phyloP scores from a whole-genome alignment of 2,113 vertebrate species.

The Cavia porcellus region DNA sequence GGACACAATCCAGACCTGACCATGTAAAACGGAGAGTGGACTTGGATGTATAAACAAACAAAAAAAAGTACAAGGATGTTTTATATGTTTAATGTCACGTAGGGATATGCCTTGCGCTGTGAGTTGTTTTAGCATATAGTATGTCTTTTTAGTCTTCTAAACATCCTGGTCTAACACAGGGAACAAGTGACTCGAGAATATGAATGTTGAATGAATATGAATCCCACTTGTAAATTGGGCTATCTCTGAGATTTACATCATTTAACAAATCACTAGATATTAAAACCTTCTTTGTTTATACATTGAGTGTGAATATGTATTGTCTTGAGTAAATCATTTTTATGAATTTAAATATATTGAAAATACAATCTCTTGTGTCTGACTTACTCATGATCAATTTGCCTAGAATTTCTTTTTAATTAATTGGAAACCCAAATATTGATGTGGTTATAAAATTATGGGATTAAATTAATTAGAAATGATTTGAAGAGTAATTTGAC shows the following conservation, averaged over 20 bases:
- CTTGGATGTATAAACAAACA: neutral
- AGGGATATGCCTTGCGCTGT: neutral
- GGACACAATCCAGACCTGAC: neutral
- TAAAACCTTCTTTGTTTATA: neutral
- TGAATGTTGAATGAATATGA: neutral
- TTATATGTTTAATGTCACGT: neutral
- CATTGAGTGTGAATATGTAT: neutral
- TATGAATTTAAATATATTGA: neutral
- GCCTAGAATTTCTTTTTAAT: neutral
- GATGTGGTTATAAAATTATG: neutral
- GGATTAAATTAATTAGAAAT: conserved; percentile 19
- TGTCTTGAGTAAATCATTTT: neutral
- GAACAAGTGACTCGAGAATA: neutral
- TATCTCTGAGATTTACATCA: neutral
- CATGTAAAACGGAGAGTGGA: neutral
- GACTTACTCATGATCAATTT: neutral
- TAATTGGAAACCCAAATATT: conserved; percentile 19
- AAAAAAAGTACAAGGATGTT: neutral
- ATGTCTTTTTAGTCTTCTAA: conserved; percentile 17
- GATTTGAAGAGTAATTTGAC: neutral
- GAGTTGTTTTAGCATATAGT: neutral
- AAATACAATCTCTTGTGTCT: neutral
- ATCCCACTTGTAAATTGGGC: neutral
- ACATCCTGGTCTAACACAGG: neutral
- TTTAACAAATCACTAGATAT: neutral